Base-by-base conservation (phyloP, 2,888 invertebrate genomes). In the Acanthosepion esculentum region DNA sequence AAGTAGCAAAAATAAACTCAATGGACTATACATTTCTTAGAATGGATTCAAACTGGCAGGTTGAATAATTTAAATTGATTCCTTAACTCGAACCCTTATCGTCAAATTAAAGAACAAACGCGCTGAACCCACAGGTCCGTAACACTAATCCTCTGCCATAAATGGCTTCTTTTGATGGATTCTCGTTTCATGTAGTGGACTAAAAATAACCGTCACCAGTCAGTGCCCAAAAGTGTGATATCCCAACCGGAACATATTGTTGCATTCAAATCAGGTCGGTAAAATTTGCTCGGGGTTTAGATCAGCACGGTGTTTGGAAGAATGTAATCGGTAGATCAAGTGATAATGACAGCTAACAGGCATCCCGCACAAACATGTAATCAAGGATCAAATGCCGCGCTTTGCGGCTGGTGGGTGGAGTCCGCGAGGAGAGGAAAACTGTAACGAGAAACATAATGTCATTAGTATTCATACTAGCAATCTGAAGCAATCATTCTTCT, bases 211-310 rank as follows among this genome's bases (percentile, higher is more conserved):
- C n/a, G 78, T 78, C 78, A 78, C 33, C n/a, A 33, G n/a, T 78
- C 78, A 78, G n/a, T 33, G 78, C n/a, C n/a, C 78, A 78, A 78
- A 33, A 15, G n/a, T 78, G n/a, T 78, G n/a, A 78, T 78, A 78
- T 78, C n/a, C n/a, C 78, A 78, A 78, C n/a, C 78, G 78, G n/a
- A 78, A 78, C 78, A 78, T 78, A 78, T 78, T 78, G n/a, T n/a
- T 78, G n/a, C 33, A 78, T 78, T 78, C 78, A 33, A 78, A 78
- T 78, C n/a, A 78, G 78, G n/a, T 18, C 78, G 78, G 78, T 12
- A 78, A 78, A 78, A 78, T 78, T 33, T 78, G n/a, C 78, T 78
- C n/a, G 78, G 15, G n/a, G 78, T 78, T 78, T n/a, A 78, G n/a
- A 78, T n/a, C 78, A 78, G n/a, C n/a, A 33, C 33, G 33, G n/a